Evolutionary conservation across 92 coral and sea anemone genomes (phyloP), one percentile per base, ranked within the genome.

Genomic region (Metridium senile): DNA sequence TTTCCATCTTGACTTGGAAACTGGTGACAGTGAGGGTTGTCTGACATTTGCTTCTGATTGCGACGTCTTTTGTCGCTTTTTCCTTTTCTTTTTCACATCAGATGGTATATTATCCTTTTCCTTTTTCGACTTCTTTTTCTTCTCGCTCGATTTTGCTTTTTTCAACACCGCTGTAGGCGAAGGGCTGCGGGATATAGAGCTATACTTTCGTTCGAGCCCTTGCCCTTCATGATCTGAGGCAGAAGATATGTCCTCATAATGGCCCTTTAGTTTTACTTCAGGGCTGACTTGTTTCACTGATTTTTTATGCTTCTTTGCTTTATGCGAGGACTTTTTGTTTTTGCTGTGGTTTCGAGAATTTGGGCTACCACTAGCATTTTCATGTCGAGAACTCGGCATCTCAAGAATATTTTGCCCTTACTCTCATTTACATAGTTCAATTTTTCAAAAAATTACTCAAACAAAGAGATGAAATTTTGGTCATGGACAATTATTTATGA

Each of bases 161-260:
- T 87, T 93, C 82, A 25, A 39, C 80, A 56, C 81, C 76, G 90
- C 88, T 43, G 77, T 71, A 75, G 94, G 90, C 81, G 93, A 80
- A 62, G 99, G 96, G 81, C 89, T 87, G 63, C 93, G 92, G 73
- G 93, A 88, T 57, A 90, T 84, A 28, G 97, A 88, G 77, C 97
- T 89, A 83, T 75, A 88, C 80, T 83, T 93, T 85, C 82, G 95
- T 75, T 81, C 91, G 53, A 75, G 86, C 72, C 71, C 89, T 76
- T 86, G 89, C 80, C 85, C 82, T 77, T 85, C 89, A 68, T 87
- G 98, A 68, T 89, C 99, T 58, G 99, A 87, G 39, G 97, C 97
- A 62, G 99, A 91, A 74, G 99, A 95, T 74, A 95, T 95, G 85
- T 95, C 99, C 93, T 95, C 99, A 78, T 95, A 95, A 62, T 95